Evolutionary conservation across 1,140 invertebrate genomes (phyloP).

Genomic region (Hydropsyche tenuis): DNA sequence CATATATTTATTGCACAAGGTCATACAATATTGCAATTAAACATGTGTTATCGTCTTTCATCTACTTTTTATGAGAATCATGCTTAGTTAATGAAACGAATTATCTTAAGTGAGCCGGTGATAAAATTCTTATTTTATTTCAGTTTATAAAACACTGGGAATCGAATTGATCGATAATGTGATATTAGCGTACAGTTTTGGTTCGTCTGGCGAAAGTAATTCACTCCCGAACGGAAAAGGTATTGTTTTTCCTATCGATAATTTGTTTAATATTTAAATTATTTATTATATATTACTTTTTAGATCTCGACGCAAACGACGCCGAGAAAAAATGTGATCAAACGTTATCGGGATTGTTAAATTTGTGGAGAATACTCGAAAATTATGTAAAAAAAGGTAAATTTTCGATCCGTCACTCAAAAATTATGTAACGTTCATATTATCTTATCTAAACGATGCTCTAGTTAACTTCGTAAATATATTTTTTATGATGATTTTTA

Average conservation of each 20-base stretch:
- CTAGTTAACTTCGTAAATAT: too few species aligned
- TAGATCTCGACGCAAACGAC: not conserved
- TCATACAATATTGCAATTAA: too few species aligned
- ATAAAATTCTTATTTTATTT: conserved; percentile 52
- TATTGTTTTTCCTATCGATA: not conserved
- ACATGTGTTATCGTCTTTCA: too few species aligned
- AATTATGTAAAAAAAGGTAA: conserved; percentile 67
- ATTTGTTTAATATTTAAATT: conserved; percentile 4
- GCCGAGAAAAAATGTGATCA: conserved; percentile 58
- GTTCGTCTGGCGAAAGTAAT: conserved; percentile 48
- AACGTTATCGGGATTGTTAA: conserved; percentile 69
- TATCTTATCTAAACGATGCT: too few species aligned
- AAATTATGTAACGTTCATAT: too few species aligned
- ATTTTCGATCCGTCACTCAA: too few species aligned
- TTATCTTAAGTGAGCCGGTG: too few species aligned
- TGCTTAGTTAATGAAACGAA: too few species aligned
- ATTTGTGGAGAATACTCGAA: conserved; percentile 77
- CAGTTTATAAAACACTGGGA: conserved; percentile 71
- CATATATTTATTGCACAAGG: too few species aligned
- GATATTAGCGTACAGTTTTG: conserved; percentile 71
- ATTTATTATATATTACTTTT: not conserved
- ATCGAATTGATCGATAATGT: conserved; percentile 76
- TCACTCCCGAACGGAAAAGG: not conserved
- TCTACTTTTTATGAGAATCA: too few species aligned
- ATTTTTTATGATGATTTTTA: not conserved